Evolutionary conservation across 2,113 vertebrate genomes (phyloP), one percentile per base, ranked within the genome.

Genomic region (Brevimyrus niger): DNA sequence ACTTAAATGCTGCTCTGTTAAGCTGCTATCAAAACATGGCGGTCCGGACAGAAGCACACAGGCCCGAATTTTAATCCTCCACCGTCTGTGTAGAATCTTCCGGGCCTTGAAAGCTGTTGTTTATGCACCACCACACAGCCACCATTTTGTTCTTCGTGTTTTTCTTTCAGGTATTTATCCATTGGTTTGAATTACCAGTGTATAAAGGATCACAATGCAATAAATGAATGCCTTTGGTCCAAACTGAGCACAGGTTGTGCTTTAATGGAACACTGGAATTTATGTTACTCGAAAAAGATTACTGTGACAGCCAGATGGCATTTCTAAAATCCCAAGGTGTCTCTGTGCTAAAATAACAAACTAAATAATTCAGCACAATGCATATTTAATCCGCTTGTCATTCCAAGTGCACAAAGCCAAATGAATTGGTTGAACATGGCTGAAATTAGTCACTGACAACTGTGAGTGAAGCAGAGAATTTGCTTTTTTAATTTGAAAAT

Each of bases 281-380:
- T 83, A 55, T 69, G 48, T 65, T 44, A 94, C 91, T 92, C 91
- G 93, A 92, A 93, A 69, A 89, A 91, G 93, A 94, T 95, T 93
- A 92, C 93, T 92, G 92, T 93, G 94, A 95, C 94, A 95, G 94
- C 94, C 93, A 93, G 94, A 94, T 93, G 94, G 93, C 90, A 91
- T 91, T 90, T 51, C 73, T 50, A 85, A 93, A 80, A 61, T 90
- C 82, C 87, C 55, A 61, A 73, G 87, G 87, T 88, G 90, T 89
- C 88, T 92, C 92, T 93, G 93, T 91, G 91, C 94, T 94, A 93
- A 94, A 95, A 96, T 94, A 95, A 96, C 94, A 94, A 92, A 89
- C 89, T 96, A 94, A 96, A 96, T 95, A 95, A 96, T 95, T 96
- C 91, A 96, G 91, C 93, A 88, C 87, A 93, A 92, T 95, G 91